A percentile compares a stretch with the other conserved stretches of the same genome.
Evolutionary conservation across 2,888 invertebrate species (phyloP).

Genomic region (Teleogryllus oceanicus): DNA sequence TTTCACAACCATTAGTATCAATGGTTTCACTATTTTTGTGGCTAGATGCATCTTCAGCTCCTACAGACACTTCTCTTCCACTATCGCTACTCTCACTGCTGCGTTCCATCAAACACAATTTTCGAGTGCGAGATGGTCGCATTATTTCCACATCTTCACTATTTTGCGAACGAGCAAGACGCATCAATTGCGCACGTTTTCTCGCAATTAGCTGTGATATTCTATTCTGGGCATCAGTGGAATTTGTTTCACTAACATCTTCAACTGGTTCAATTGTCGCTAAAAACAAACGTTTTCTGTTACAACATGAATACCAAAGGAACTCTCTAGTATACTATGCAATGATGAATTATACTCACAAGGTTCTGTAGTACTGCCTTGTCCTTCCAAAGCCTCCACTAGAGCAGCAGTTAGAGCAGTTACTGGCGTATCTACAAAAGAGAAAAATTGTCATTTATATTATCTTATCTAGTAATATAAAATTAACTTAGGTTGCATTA

Average conservation of each 20-base stretch:
- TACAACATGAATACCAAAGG: no score
- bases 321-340: neutral
- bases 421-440: conserved; percentile 19
- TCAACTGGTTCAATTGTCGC: neutral
- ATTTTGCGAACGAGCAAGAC: conserved; percentile 22
- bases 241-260: conserved; percentile 9
- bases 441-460: neutral
- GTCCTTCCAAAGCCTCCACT: conserved; percentile 33
- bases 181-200: conserved; percentile 53
- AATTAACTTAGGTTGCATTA: no score
- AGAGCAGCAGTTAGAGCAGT: conserved; percentile 34
- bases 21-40: neutral
- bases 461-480: no score
- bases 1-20: neutral
- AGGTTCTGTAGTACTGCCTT: conserved; percentile 19
- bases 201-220: conserved; percentile 71
- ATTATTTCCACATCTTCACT: neutral
- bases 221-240: conserved; percentile 50
- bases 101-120: neutral
- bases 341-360: neutral
- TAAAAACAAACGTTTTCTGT: neutral
- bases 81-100: conserved; percentile 29
- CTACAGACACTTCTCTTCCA: conserved; percentile 19
- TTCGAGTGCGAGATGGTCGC: neutral
- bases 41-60: neutral